These are phyloP conservation scores for Drosophila paramelanica DNA, from an alignment of 2,888 invertebrate genomes.

Conservation along the genomic window DNA sequence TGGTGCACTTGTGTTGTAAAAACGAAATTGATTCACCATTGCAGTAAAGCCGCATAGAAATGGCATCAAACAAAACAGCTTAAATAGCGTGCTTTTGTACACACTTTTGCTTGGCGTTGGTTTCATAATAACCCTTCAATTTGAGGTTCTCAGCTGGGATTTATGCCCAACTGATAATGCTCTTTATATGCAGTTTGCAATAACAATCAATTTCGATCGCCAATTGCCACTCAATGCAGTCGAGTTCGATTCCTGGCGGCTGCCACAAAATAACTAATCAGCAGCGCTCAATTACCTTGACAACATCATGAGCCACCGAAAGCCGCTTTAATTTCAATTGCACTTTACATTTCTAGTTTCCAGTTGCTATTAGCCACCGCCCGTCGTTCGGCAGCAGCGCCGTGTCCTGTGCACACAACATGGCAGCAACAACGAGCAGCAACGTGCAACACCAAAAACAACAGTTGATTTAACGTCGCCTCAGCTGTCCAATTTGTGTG, in stretches of 20 bases:
- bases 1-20: no score
- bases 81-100: no score
- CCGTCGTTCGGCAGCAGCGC: background rate
- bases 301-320: conserved; percentile 47
- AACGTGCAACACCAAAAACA: conserved; percentile 1
- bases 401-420: background rate
- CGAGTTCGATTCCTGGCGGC: conserved; percentile 2
- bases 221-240: background rate
- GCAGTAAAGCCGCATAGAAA: no score
- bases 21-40: no score
- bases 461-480: conserved; percentile 10
- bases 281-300: conserved; percentile 47
- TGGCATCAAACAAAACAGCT: no score
- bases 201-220: background rate
- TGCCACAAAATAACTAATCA: conserved; percentile 28
- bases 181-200: no score
- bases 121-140: no score
- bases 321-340: conserved; percentile 60
- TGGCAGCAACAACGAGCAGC: background rate
- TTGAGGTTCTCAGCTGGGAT: no score
- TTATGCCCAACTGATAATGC: background rate
- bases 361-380: background rate
- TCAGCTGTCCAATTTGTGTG: conserved; percentile 37
- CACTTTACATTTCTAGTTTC: conserved; percentile 44
- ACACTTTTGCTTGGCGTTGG: no score